These are phyloP conservation scores for Bimastos eiseni DNA, from an alignment of 2,888 invertebrate species.

Conservation along the genomic window DNA sequence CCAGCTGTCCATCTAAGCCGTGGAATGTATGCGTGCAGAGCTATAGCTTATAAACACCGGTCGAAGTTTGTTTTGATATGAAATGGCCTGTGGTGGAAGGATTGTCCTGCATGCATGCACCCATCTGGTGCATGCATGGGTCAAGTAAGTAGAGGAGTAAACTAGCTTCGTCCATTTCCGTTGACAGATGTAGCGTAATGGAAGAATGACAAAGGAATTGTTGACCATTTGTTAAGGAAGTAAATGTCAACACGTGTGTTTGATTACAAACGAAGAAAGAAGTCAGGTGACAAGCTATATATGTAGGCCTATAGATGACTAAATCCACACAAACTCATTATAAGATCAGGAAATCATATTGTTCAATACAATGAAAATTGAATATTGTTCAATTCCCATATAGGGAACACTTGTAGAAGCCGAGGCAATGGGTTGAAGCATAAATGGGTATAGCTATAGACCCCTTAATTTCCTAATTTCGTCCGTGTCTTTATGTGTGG, in stretches of 20 bases:
- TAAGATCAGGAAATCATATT: background rate
- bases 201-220: background rate
- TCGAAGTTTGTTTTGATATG: background rate
- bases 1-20: background rate
- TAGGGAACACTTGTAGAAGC: too few relatives aligned
- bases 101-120: too few relatives aligned
- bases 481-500: too few relatives aligned
- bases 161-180: background rate
- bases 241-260: background rate
- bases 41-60: background rate
- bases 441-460: too few relatives aligned
- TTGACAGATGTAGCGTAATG: background rate
- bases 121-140: background rate
- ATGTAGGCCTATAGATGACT: background rate
- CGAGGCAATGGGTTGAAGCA: too few relatives aligned
- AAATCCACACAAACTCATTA: background rate
- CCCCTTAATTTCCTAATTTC: too few relatives aligned
- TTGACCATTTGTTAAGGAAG: background rate
- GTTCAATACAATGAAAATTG: too few relatives aligned
- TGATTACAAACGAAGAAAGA: background rate
- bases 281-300: background rate
- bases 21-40: background rate
- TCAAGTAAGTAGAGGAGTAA: constrained; percentile 4
- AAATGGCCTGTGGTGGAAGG: background rate
- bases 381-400: too few relatives aligned